phyloP scores from a whole-genome alignment of 2,888 invertebrate species.

The Patella ulyssiponensis region DNA sequence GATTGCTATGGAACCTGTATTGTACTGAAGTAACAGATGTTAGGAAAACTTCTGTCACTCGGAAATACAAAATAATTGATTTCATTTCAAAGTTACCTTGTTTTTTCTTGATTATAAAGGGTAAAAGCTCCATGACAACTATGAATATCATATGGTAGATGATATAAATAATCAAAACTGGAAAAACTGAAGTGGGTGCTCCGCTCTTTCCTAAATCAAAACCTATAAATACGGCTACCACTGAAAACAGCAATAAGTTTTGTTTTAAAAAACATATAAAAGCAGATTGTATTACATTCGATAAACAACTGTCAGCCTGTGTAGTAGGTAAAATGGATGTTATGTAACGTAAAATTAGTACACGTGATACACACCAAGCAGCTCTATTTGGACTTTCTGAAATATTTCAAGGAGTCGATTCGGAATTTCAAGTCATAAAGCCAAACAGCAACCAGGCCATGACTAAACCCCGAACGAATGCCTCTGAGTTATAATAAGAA shows the following conservation, averaged over 20 bases:
- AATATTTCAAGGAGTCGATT: no score
- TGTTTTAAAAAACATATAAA: neutral
- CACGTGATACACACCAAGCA: neutral
- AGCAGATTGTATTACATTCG: neutral
- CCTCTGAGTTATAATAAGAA: no score
- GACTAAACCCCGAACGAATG: no score
- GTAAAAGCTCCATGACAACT: constrained; percentile 19
- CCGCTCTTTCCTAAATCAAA: constrained; percentile 18
- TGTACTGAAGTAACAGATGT: no score
- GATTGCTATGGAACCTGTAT: no score
- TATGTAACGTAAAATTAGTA: neutral
- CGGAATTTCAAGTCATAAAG: no score
- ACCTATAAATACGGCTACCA: constrained; percentile 22
- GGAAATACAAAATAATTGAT: no score
- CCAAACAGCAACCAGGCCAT: no score
- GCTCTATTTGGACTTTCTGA: no score
- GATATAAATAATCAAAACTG: constrained; percentile 15
- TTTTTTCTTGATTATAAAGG: constrained; percentile 1
- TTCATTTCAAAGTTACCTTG: constrained; percentile 2
- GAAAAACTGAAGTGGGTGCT: neutral
- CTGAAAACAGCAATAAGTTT: constrained; percentile 5
- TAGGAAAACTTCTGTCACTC: no score
- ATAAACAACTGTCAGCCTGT: neutral
- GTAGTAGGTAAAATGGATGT: neutral
- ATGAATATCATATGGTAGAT: constrained; percentile 11